Conservation (phyloP, 2,113 vertebrate genomes). For the Melanotaenia duboulayi region DNA sequence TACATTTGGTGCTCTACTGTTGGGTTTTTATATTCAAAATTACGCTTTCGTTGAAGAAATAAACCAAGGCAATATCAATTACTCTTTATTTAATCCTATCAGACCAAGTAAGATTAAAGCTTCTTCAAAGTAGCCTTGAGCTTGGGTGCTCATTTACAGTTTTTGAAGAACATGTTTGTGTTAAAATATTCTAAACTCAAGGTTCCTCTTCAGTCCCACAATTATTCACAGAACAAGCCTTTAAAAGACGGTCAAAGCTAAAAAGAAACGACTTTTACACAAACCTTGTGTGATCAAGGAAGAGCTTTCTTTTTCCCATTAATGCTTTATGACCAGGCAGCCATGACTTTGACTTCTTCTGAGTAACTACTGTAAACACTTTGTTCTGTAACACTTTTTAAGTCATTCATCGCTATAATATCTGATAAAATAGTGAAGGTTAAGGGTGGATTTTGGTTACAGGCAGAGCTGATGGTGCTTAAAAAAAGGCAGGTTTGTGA, state of each 20-base stretch:
- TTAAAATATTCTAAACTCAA: conserved; percentile 24
- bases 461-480: neutral
- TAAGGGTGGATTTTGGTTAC: neutral
- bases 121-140: neutral
- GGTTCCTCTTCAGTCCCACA: neutral
- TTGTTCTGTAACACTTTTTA: neutral
- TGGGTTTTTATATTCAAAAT: too few relatives aligned
- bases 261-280: neutral
- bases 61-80: too few relatives aligned
- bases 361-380: neutral
- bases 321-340: neutral
- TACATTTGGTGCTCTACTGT: too few relatives aligned
- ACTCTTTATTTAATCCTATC: too few relatives aligned
- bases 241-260: neutral
- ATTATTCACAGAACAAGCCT: neutral
- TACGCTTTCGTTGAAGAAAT: too few relatives aligned
- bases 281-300: neutral
- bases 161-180: neutral
- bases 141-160: conserved; percentile 5
- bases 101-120: neutral
- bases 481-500: neutral
- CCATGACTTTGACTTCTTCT: neutral
- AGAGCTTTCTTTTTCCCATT: neutral
- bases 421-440: neutral
- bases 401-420: neutral